phyloP scores from a whole-genome alignment of 92 coral and sea anemone species.

The Epizoanthus fatuus region DNA sequence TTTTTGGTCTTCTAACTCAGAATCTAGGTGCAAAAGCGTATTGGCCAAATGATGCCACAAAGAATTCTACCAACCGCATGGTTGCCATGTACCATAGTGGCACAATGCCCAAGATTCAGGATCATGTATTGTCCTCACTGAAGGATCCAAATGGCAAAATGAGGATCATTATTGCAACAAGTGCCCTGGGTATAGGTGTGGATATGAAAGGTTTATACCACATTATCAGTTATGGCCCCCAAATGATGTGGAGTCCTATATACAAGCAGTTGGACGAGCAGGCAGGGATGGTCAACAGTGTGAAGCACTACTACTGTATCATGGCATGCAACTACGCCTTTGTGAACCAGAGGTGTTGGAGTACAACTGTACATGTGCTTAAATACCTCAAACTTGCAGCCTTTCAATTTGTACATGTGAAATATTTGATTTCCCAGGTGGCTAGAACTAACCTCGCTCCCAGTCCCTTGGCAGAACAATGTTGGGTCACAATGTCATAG shows the following conservation, averaged over 20 bases:
- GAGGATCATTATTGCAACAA: constrained; percentile 55
- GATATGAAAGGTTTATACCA: constrained; percentile 53
- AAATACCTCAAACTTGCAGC: constrained; percentile 22
- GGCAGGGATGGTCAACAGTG: constrained; percentile 63
- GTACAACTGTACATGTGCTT: background rate
- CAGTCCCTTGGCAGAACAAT: no score
- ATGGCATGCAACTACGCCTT: constrained; percentile 50
- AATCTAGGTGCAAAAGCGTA: constrained; percentile 10
- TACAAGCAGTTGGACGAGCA: constrained; percentile 59
- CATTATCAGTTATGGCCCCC: constrained; percentile 64
- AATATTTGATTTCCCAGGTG: no score
- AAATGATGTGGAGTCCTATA: constrained; percentile 52
- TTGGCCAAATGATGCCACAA: constrained; percentile 10
- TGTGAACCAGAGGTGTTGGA: constrained; percentile 59
- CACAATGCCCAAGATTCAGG: constrained; percentile 44
- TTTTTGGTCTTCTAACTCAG: background rate
- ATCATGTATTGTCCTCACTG: constrained; percentile 42
- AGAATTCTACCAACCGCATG: constrained; percentile 48
- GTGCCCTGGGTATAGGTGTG: constrained; percentile 65
- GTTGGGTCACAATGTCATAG: no score
- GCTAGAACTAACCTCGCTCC: no score
- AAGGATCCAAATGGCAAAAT: constrained; percentile 40
- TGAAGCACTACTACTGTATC: constrained; percentile 52
- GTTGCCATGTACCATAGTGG: constrained; percentile 71
- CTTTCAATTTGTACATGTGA: constrained; percentile 10